Base-by-base conservation (phyloP, 2,113 vertebrate species). In the Leptobrachium ailaonicum region DNA sequence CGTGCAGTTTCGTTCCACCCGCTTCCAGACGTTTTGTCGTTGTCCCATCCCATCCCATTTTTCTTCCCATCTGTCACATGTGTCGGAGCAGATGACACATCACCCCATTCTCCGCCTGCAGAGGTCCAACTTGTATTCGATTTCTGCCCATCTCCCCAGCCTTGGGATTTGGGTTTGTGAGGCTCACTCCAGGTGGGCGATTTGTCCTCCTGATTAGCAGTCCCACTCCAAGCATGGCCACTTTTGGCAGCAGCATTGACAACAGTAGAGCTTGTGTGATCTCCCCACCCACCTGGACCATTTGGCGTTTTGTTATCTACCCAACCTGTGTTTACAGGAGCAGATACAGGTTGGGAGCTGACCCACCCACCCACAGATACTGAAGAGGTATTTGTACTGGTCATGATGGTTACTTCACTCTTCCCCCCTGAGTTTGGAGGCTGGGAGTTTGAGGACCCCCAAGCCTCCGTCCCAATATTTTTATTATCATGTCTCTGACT, bases 141-240 rank as follows among this genome's bases (percentile, higher is more conserved):
- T 90, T 95, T 97, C 76, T 95, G 94, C 80, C 94, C 93, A 67
- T 98, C 96, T 83, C 94, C 94, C 95, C 97, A 98, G 88, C 87
- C 93, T 83, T 95, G 90, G 88, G 94, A 85, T 84, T 96, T 96
- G 86, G 91, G 88, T 91, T 98, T 97, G 47, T 90, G 86, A 84
- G 94, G 91, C 83, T 97, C 95, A 82, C 95, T 93, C 97, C 97
- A 99, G 80, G 88, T 91, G 79, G 95, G 90, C 14, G 96, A 91
- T 88, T 97, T 98, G 82, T 98, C 95, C 85, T 96, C 96, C 86
- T 95, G 94, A 84, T 87, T 89, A 7, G 84, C 86, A 84, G 92
- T 86, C 89, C 90, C 93, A 86, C 93, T 93, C 97, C 97, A 98
- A 73, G 95, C 87, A 79, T 95, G 92, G 86, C 94, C 93, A 88